A percentile compares a stretch with the other conserved stretches of the same genome.
phyloP scores from a whole-genome alignment of 2,888 invertebrate species.

The Spilarctia lutea region DNA sequence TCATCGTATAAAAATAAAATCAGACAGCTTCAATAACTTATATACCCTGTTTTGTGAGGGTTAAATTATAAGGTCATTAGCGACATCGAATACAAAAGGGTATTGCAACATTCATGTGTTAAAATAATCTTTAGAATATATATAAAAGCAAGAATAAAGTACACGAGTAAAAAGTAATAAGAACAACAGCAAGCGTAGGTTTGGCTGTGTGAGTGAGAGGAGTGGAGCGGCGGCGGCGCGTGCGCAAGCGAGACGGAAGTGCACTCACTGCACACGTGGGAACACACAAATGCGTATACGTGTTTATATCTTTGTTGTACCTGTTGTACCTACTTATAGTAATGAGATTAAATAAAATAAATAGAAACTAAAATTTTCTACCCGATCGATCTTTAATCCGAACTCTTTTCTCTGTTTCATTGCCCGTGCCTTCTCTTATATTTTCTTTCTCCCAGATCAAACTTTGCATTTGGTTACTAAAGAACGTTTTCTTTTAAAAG shows the following conservation, averaged over 20 bases:
- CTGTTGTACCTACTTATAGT: not conserved
- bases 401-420: not conserved
- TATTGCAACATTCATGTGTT: not conserved
- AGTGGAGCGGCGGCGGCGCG: conserved; percentile 78
- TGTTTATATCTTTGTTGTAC: not conserved
- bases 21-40: not conserved
- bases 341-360: not conserved
- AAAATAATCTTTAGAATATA: not conserved
- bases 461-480: no score
- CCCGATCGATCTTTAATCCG: not conserved
- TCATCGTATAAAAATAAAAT: not conserved
- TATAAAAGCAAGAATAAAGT: conserved; percentile 22
- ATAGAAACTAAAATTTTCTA: not conserved
- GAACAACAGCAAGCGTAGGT: conserved; percentile 33
- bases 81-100: not conserved
- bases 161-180: conserved; percentile 14
- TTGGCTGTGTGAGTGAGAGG: conserved; percentile 43
- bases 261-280: not conserved
- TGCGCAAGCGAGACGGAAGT: conserved; percentile 43
- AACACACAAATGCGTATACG: not conserved
- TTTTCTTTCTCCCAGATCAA: not conserved
- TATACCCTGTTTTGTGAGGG: not conserved
- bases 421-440: not conserved
- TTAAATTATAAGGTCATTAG: not conserved
- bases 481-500: no score